phyloP scores from a whole-genome alignment of 2,888 invertebrate species.

The Drosophila niveifrons region DNA sequence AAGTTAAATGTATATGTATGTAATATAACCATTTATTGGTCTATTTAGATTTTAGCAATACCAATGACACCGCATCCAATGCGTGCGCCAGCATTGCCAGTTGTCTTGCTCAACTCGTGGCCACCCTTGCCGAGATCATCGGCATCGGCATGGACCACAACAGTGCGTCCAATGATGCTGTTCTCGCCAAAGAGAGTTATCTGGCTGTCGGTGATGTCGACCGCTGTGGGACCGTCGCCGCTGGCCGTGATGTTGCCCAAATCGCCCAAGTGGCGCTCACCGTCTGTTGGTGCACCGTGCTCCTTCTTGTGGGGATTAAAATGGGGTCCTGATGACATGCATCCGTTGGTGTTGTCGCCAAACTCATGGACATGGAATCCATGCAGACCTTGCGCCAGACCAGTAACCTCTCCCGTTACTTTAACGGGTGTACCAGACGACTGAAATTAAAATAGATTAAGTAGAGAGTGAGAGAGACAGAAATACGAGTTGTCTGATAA shows the following conservation, averaged over 20 bases:
- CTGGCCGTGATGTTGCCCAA: constrained; percentile 94
- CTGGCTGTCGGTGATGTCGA: constrained; percentile 88
- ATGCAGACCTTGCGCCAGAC: constrained; percentile 90
- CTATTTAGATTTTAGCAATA: constrained; percentile 82
- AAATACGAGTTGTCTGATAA: constrained; percentile 17
- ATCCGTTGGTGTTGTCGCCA: constrained; percentile 97
- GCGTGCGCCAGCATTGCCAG: constrained; percentile 96
- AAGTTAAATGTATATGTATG: constrained; percentile 18
- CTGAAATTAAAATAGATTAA: constrained; percentile 74
- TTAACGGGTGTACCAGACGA: constrained; percentile 89
- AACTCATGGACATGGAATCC: constrained; percentile 97
- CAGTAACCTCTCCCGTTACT: constrained; percentile 93
- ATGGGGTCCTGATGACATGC: constrained; percentile 97
- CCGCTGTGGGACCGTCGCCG: constrained; percentile 87
- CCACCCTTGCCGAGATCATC: constrained; percentile 98
- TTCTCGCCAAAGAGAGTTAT: constrained; percentile 90
- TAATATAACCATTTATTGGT: constrained; percentile 22
- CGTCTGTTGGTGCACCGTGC: constrained; percentile 93
- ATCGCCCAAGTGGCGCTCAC: constrained; percentile 94
- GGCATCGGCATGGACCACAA: constrained; percentile 96
- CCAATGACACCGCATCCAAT: constrained; percentile 85
- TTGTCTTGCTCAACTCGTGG: constrained; percentile 95
- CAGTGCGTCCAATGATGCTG: constrained; percentile 93
- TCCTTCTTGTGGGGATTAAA: constrained; percentile 94
- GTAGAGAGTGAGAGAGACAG: not conserved